Evolutionary conservation across 2,797 vertebrate genomes (phyloP).

Genomic region (Eutrigla gurnardus): DNA sequence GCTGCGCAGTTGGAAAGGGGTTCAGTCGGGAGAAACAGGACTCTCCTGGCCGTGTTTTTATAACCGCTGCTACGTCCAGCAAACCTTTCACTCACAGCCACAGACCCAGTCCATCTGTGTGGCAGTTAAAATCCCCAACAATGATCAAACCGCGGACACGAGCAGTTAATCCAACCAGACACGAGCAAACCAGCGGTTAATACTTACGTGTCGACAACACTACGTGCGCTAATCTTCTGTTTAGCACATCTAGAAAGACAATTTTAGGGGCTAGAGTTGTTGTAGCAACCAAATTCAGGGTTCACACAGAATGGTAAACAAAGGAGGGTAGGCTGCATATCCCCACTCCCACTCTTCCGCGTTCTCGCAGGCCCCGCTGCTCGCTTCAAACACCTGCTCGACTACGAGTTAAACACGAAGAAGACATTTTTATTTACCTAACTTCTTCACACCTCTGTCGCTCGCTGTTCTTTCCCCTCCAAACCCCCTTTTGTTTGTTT

Average conservation of each 20-base stretch:
- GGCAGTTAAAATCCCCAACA: constrained; percentile 62
- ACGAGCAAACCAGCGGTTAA: constrained; percentile 19
- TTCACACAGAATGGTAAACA: constrained; percentile 78
- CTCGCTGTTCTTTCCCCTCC: constrained; percentile 22
- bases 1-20: constrained; percentile 58
- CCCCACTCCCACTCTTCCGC: constrained; percentile 78
- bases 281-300: constrained; percentile 55
- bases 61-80: constrained; percentile 8
- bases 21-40: constrained; percentile 12
- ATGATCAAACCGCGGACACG: constrained; percentile 59
- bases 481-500: constrained; percentile 11
- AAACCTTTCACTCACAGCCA: constrained; percentile 32
- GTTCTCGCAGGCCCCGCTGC: constrained; percentile 60
- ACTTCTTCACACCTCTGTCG: constrained; percentile 42
- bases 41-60: constrained; percentile 8
- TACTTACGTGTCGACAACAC: constrained; percentile 51
- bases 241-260: neutral
- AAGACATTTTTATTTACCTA: constrained; percentile 54
- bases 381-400: constrained; percentile 16
- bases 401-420: neutral
- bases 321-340: constrained; percentile 68
- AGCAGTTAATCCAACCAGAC: constrained; percentile 34
- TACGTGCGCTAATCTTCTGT: neutral
- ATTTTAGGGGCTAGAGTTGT: constrained; percentile 13
- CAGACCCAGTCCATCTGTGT: constrained; percentile 39